phyloP scores from a whole-genome alignment of 2,113 vertebrate species.

The Narcine bancroftii region DNA sequence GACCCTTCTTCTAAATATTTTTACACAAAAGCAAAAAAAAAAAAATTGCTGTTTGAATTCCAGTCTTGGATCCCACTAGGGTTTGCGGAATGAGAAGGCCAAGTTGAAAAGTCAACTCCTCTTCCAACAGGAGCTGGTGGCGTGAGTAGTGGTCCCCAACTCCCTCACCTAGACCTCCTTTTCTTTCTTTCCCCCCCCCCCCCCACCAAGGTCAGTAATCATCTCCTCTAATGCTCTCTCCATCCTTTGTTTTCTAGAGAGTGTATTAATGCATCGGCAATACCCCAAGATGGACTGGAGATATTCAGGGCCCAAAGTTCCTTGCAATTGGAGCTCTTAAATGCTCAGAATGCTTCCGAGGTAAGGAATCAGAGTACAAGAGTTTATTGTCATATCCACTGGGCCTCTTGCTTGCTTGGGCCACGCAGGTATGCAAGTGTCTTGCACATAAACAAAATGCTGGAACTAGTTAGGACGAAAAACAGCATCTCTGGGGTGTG shows the following conservation, averaged over 20 bases:
- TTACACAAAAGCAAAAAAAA: neutral
- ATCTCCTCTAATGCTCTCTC: neutral
- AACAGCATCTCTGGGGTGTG: too few relatives aligned
- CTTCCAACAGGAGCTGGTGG: conserved; percentile 68
- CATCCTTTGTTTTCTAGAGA: conserved; percentile 45
- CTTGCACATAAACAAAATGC: too few relatives aligned
- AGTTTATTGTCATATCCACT: too few relatives aligned
- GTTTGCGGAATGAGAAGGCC: conserved; percentile 63
- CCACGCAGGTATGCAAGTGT: too few relatives aligned
- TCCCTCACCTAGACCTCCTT: neutral
- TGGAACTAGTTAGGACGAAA: too few relatives aligned
- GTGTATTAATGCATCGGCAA: conserved; percentile 49
- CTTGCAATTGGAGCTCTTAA: conserved; percentile 66
- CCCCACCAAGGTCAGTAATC: neutral
- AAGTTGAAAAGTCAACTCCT: conserved; percentile 65
- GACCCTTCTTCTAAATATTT: neutral
- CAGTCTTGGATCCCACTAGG: conserved; percentile 44
- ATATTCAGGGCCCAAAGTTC: conserved; percentile 52
- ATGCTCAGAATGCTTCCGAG: conserved; percentile 71
- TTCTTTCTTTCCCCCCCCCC: too few relatives aligned
- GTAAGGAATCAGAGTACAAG: too few relatives aligned
- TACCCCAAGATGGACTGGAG: conserved; percentile 55
- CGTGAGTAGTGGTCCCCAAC: conserved; percentile 53
- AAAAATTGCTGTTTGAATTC: neutral
- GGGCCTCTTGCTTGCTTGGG: too few relatives aligned